phyloP scores from a whole-genome alignment of 2,888 invertebrate species.

The Agriopis leucophaearia region DNA sequence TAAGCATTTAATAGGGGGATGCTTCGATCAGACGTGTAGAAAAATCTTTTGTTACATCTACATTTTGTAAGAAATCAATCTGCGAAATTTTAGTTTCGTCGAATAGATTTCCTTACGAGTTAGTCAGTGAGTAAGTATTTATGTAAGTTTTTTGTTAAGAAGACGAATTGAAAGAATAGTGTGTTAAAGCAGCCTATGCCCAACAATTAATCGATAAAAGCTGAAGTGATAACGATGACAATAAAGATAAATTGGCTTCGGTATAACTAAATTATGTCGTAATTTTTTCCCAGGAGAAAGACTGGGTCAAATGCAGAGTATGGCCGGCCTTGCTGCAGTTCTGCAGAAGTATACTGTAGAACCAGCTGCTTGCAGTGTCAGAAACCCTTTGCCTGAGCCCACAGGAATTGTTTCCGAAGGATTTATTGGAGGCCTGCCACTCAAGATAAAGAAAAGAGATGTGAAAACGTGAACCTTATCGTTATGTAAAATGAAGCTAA shows the following conservation, averaged over 20 bases:
- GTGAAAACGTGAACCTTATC: slow-evolving; percentile 26
- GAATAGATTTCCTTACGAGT: too few species aligned
- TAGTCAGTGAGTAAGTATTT: background rate
- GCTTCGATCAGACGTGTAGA: too few species aligned
- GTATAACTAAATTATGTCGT: background rate
- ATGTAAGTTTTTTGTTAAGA: background rate
- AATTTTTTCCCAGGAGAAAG: slow-evolving; percentile 66
- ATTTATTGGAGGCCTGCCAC: slow-evolving; percentile 67
- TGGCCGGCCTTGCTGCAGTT: slow-evolving; percentile 73
- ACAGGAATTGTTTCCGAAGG: slow-evolving; percentile 68
- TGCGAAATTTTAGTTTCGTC: too few species aligned
- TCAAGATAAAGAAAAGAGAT: slow-evolving; percentile 60
- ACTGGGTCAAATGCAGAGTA: slow-evolving; percentile 74
- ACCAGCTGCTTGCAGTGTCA: slow-evolving; percentile 63
- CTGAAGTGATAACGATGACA: too few species aligned
- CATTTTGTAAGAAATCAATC: too few species aligned
- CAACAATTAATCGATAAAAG: too few species aligned
- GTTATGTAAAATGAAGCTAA: background rate
- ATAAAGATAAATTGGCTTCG: too few species aligned
- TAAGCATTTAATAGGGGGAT: too few species aligned
- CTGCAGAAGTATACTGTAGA: slow-evolving; percentile 67
- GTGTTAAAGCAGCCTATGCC: too few species aligned
- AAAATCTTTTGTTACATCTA: too few species aligned
- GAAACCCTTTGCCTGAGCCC: slow-evolving; percentile 65
- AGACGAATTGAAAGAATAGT: too few species aligned